Base-by-base conservation (phyloP, 2,888 invertebrate genomes). In the Aleiodes leptofemur region DNA sequence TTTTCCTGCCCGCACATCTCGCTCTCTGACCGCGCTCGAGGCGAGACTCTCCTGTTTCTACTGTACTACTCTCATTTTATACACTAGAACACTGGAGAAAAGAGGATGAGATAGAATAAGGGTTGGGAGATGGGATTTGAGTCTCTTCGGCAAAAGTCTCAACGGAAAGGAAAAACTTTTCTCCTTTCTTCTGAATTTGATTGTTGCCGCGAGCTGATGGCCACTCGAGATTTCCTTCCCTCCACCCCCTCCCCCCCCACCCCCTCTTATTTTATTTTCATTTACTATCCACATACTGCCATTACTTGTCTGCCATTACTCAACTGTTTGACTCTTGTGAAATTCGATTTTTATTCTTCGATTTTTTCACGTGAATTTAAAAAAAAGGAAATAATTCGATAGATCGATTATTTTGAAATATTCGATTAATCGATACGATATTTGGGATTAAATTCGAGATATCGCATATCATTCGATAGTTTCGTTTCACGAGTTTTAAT, bases 121-220 rank as follows among this genome's bases (percentile, higher is more conserved):
- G 61, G 29, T 43, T 6, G 5, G 38, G 34, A 23, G 23, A 16
- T 69, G 11, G 61, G 61, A 13, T 61, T 43, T 48, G 34, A 68
- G 82, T 76, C 68, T 72, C 70, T 79, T 78, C 79, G 76, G 77
- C 77, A 82, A 83, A 64, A 64, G 64, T 64, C 64, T 64, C 14
- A 7, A 3, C 64, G 8, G 9, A 64, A 23, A 43, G 9, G 61
- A 61, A 14, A 64, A 64, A 68, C 59, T 76, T 34, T 71, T 77
- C 75, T 78, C 82, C 76, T 77, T 75, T 80, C 75, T 73, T 79
- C 50, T 74, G 80, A 80, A 82, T 82, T 84, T 82, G 80, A 83
- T 84, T 83, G 80, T 81, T 82, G 79, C 80, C 78, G 75, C 69
- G 72, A 81, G 78, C 79, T 76, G 79, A 84, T 82, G 78, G 79